phyloP scores from a whole-genome alignment of 1,140 invertebrate species.

The Dryas iulia region DNA sequence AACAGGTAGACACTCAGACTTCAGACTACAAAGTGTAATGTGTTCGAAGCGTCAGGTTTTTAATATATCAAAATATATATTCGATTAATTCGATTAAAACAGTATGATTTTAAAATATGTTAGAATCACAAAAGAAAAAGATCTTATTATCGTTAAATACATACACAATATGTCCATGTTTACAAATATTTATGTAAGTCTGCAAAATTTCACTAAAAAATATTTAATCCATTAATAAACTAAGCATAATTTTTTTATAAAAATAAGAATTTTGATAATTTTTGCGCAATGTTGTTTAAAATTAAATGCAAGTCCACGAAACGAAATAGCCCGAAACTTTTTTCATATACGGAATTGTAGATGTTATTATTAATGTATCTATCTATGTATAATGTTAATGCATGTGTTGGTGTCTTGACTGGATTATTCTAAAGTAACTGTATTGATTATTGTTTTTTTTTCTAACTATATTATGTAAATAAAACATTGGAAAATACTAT shows the following conservation, averaged over 20 bases:
- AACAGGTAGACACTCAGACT: too few species aligned
- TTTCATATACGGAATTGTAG: constrained; percentile 3
- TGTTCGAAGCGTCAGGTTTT: too few species aligned
- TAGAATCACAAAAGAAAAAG: too few species aligned
- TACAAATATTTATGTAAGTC: neutral
- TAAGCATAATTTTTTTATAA: constrained; percentile 7
- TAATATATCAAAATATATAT: too few species aligned
- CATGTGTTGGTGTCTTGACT: constrained; percentile 45
- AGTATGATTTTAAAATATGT: too few species aligned
- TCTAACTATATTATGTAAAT: constrained; percentile 53
- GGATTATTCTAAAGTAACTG: constrained; percentile 44
- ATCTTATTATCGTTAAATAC: too few species aligned
- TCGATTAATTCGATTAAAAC: too few species aligned
- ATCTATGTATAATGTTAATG: constrained; percentile 19
- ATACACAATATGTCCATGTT: constrained; percentile 5
- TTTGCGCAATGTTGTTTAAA: neutral
- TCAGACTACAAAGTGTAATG: too few species aligned
- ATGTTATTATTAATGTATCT: constrained; percentile 4
- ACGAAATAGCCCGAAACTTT: neutral
- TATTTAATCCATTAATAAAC: neutral
- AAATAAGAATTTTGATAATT: neutral
- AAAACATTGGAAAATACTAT: constrained; percentile 25
- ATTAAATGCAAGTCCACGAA: constrained; percentile 6
- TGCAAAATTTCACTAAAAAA: neutral
- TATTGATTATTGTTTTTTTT: constrained; percentile 37